These are phyloP conservation scores for crab-eating macaque (Macaca fascicularis) DNA, from an alignment of 2,113 vertebrate species.

Conservation along the genomic window T2T-MFA8v1.1 NC_088389.1:35788501-35789000, in stretches of 20 bases:
- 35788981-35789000: not conserved
- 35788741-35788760: not conserved
- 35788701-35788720: not conserved
- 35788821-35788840: not conserved
- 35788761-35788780: not conserved
- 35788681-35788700: not conserved
- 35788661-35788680: not conserved
- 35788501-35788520: not conserved
- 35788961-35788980: not conserved
- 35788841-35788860: not conserved
- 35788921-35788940: not conserved
- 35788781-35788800: not conserved
- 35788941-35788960: not conserved
- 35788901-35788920: not conserved
- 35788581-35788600: not conserved
- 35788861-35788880: slow-evolving; percentile 21
- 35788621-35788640: not conserved
- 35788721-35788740: not conserved
- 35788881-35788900: slow-evolving; percentile 27
- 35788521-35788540: not conserved
- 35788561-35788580: not conserved
- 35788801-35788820: not conserved
- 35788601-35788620: not conserved
- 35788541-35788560: not conserved
- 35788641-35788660: not conserved